A percentile compares a stretch with the other conserved stretches of the same genome.
These are phyloP conservation scores for Lepus europaeus DNA, from an alignment of 2,113 vertebrate genomes.

Conservation along the genomic window DNA sequence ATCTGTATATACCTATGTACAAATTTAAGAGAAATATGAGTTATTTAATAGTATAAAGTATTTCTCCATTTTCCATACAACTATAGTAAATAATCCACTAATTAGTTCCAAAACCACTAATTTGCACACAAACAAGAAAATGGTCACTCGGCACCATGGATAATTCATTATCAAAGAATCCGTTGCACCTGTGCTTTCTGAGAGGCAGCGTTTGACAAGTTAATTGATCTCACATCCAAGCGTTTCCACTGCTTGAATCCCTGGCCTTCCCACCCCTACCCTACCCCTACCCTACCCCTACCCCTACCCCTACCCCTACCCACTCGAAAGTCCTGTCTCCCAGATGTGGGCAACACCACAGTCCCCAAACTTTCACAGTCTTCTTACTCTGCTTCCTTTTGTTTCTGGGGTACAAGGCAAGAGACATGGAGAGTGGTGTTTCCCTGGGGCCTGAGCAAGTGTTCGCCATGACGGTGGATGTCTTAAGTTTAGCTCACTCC, in stretches of 20 bases:
- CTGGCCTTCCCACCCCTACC: not conserved
- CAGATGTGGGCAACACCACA: not conserved
- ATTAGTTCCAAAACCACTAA: constrained; percentile 47
- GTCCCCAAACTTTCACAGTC: not conserved
- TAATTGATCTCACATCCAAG: constrained; percentile 65
- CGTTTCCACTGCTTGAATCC: constrained; percentile 5
- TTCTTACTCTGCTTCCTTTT: not conserved
- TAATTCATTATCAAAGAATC: constrained; percentile 47
- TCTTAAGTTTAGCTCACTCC: not conserved
- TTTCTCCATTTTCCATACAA: constrained; percentile 38
- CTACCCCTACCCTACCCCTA: no score
- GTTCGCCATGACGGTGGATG: fast-evolving
- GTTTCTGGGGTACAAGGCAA: not conserved
- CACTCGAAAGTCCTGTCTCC: not conserved
- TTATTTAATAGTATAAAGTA: constrained; percentile 25
- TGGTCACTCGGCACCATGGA: constrained; percentile 29
- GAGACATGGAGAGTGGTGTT: not conserved
- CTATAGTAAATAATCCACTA: constrained; percentile 60
- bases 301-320: not conserved
- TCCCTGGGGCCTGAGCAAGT: not conserved
- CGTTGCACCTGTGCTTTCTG: not conserved
- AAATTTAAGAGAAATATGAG: not conserved
- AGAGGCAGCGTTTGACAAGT: constrained; percentile 68
- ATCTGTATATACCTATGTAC: not conserved
- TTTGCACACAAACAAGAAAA: constrained; percentile 60